A percentile compares a stretch with the other conserved stretches of the same genome.
phyloP scores from a whole-genome alignment of 2,888 invertebrate genomes.

The Lasioglossum leucozonium region DNA sequence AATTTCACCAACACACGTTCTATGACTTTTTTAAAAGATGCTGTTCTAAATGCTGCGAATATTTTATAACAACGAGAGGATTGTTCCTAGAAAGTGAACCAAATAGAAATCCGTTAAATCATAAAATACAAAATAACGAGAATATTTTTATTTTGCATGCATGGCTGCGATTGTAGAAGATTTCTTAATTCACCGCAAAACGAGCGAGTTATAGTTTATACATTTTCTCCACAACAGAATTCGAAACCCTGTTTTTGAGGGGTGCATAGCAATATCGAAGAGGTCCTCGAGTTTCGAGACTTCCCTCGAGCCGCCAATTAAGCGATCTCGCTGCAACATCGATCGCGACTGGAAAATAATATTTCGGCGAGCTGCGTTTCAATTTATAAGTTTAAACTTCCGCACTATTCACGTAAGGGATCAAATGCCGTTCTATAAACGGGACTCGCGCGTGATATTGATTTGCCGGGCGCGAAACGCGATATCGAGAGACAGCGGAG shows the following conservation, averaged over 20 bases:
- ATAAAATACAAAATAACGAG: too few relatives aligned
- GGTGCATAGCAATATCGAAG: background rate
- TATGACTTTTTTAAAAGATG: too few relatives aligned
- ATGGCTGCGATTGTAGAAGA: too few relatives aligned
- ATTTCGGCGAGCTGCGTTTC: background rate
- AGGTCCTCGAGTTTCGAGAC: background rate
- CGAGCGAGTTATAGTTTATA: background rate
- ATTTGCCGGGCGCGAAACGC: background rate
- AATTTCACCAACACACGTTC: background rate
- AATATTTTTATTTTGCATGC: background rate
- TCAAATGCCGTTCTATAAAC: background rate
- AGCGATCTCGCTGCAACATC: background rate
- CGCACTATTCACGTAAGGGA: background rate
- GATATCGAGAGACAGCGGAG: constrained; percentile 14
- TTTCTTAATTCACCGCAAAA: background rate
- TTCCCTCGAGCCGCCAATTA: background rate
- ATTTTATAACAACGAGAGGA: background rate
- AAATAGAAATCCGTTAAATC: too few relatives aligned
- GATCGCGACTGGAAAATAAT: background rate
- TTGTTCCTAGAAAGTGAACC: too few relatives aligned
- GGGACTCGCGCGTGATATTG: constrained; percentile 1
- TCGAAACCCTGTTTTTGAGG: background rate
- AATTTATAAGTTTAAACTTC: background rate
- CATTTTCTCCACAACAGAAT: background rate
- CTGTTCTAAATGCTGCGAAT: too few relatives aligned